Evolutionary conservation across 2,113 vertebrate genomes (phyloP).

Genomic region (Mesitornis unicolor): DNA sequence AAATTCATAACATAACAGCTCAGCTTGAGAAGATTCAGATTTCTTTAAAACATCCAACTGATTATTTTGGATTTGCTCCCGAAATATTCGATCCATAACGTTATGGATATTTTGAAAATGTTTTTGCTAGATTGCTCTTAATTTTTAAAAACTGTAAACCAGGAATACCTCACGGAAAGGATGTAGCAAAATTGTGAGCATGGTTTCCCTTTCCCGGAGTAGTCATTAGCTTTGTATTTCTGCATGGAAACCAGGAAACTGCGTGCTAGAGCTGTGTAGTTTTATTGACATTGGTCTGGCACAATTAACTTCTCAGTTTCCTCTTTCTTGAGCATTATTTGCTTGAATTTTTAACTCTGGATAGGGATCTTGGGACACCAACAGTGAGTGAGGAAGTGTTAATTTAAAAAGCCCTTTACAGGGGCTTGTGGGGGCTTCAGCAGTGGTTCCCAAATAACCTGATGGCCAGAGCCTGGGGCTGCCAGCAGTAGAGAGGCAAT

Average conservation of each 20-base stretch:
- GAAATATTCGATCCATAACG: background rate
- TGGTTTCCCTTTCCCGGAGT: conserved; percentile 14
- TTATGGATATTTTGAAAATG: background rate
- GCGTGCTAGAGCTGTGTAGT: background rate
- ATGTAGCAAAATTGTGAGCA: background rate
- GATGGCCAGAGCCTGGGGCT: background rate
- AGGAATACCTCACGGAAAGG: background rate
- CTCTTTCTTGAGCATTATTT: background rate
- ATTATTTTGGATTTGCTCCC: conserved; percentile 19
- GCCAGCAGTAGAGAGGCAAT: background rate
- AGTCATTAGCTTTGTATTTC: conserved; percentile 7
- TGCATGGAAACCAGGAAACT: conserved; percentile 9
- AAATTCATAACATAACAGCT: background rate
- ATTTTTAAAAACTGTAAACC: background rate
- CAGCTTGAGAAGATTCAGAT: background rate
- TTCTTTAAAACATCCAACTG: background rate
- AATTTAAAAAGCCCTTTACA: background rate
- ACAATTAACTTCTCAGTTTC: conserved; percentile 3
- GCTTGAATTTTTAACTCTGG: conserved; percentile 4
- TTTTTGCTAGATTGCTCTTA: background rate
- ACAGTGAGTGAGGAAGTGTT: background rate
- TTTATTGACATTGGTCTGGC: conserved; percentile 48
- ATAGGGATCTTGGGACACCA: background rate
- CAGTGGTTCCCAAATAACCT: background rate
- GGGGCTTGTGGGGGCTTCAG: background rate